These are phyloP conservation scores for Esox niger DNA, from an alignment of 2,113 vertebrate species.

Conservation along the genomic window DNA sequence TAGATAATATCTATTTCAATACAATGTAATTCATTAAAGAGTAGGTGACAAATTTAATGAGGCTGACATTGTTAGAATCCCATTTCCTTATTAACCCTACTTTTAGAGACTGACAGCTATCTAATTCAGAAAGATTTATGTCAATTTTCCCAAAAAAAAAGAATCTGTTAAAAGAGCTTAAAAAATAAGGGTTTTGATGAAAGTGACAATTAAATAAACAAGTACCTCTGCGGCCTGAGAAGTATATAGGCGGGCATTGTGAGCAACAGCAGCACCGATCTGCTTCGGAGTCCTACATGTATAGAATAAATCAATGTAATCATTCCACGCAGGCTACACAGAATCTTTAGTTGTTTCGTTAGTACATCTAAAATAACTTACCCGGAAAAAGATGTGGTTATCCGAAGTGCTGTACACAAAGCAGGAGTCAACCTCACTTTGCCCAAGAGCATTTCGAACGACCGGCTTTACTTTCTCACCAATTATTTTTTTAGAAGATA, in stretches of 20 bases:
- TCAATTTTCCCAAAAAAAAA: no score
- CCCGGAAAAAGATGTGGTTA: constrained; percentile 48
- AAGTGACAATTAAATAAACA: neutral
- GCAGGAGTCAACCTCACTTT: constrained; percentile 61
- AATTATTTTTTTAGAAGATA: neutral
- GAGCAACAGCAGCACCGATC: constrained; percentile 33
- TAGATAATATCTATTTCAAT: neutral
- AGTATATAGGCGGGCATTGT: constrained; percentile 59
- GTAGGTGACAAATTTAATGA: no score
- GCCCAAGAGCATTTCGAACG: constrained; percentile 65
- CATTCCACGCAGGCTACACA: neutral
- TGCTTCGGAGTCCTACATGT: constrained; percentile 48
- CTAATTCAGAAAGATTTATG: no score
- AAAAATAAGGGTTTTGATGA: no score
- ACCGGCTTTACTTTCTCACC: neutral
- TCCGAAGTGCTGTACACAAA: constrained; percentile 55
- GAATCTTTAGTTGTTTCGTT: neutral
- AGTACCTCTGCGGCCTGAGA: constrained; percentile 69
- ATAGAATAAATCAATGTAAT: neutral
- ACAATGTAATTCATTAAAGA: no score
- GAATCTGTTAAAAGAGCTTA: no score
- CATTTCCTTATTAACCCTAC: no score
- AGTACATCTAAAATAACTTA: constrained; percentile 27
- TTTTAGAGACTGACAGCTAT: no score
- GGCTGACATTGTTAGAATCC: no score